Evolutionary conservation across 2,113 vertebrate genomes (phyloP).

Genomic region (Labeo rohita): DNA sequence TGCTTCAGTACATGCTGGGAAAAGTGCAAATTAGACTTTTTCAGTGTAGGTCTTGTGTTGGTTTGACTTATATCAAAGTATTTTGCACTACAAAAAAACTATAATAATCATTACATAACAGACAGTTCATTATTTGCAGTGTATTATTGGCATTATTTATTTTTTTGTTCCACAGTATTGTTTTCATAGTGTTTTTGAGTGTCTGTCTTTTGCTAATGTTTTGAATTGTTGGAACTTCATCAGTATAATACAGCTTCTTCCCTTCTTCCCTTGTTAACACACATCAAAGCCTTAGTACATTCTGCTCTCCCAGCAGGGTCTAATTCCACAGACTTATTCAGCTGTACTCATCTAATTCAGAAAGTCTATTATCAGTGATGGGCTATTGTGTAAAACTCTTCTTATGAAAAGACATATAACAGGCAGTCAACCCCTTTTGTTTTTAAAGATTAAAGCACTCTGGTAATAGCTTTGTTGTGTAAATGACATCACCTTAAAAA

Average conservation of each 20-base stretch:
- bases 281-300: slow-evolving; percentile 66
- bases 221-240: not conserved
- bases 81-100: not conserved
- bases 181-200: not conserved
- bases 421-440: not conserved
- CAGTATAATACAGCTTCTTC: slow-evolving; percentile 43
- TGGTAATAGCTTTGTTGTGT: not conserved
- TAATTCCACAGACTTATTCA: slow-evolving; percentile 63
- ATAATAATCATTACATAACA: not conserved
- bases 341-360: slow-evolving; percentile 50
- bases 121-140: not conserved
- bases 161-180: not conserved
- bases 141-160: not conserved
- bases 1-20: not conserved
- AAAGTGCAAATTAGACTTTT: not conserved
- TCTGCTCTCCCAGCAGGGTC: slow-evolving; percentile 65
- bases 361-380: not conserved
- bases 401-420: not conserved
- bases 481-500: not conserved
- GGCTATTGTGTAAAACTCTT: slow-evolving; percentile 25
- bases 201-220: not conserved
- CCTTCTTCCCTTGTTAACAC: slow-evolving; percentile 65
- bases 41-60: not conserved
- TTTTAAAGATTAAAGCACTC: not conserved
- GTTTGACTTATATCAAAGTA: not conserved